These are phyloP conservation scores for Ciconia stormi DNA, from an alignment of 2,113 vertebrate species.

Conservation along the genomic window DNA sequence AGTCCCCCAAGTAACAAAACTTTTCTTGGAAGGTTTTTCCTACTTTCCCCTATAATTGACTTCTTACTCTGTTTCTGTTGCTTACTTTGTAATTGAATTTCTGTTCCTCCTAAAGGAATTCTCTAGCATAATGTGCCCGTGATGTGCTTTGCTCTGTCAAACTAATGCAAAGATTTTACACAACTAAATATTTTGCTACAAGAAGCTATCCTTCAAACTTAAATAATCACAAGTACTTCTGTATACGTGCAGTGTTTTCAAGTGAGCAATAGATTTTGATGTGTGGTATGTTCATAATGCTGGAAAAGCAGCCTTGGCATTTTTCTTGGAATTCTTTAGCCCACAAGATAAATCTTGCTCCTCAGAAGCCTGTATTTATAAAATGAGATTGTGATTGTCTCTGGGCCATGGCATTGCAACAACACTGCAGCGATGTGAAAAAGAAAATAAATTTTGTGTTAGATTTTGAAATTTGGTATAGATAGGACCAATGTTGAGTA, in stretches of 20 bases:
- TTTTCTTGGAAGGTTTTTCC: background rate
- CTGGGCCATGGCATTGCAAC: background rate
- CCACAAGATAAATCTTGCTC: background rate
- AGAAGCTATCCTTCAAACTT: background rate
- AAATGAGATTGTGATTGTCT: background rate
- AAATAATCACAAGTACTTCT: background rate
- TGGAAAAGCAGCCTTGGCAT: background rate
- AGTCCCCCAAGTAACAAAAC: background rate
- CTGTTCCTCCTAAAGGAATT: background rate
- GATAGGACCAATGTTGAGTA: background rate
- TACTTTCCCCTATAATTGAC: background rate
- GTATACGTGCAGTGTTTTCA: background rate
- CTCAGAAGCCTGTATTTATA: background rate
- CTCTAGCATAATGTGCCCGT: background rate
- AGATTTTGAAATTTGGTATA: background rate
- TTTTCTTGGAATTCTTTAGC: background rate
- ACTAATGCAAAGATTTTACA: background rate
- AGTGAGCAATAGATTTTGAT: background rate
- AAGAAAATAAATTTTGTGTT: background rate
- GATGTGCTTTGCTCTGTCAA: background rate
- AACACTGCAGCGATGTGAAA: background rate
- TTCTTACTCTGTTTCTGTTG: background rate
- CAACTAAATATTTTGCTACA: background rate
- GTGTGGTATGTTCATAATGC: background rate
- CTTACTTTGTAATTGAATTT: background rate